Evolutionary conservation across 2,888 invertebrate species (phyloP), one percentile per base, ranked within the genome.

Genomic region (Drosophila rellima): DNA sequence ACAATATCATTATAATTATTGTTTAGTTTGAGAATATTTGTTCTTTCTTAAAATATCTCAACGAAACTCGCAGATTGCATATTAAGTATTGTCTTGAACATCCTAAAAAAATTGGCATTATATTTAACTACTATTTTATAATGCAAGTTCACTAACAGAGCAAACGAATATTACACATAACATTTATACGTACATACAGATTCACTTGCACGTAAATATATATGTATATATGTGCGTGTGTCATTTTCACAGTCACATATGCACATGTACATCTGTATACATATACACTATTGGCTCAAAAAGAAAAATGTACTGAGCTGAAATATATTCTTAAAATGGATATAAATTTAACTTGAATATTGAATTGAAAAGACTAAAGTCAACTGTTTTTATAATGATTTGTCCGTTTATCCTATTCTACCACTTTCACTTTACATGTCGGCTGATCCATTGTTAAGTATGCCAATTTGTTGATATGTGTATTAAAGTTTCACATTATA

Each of bases 141-240:
- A n/a, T n/a, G n/a, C n/a, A n/a, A n/a, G n/a, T n/a, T n/a, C 31
- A 31, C 13, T 35, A 6, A 35, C 1, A 18, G 35, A 20, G n/a
- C 15, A 26, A 29, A 23, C 44, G 7, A 17, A 23, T 11, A 15
- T 35, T 11, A 7, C n/a, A 55, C 15, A 33, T 23, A 23, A 44
- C 44, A 64, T 37, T 15, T 20, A 37, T 8, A 33, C 29, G 33
- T 50, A 31, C 8, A 63, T 17, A 59, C 3, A 11, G 18, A 42
- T 18, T 33, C 3, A 33, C 33, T 1, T 13, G 26, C 33, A 44
- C 1, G 23, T 23, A 18, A 8, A 20, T 42, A 13, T 13, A 42
- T 13, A 13, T 42, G 13, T 13, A 42, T 4, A 44, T 44, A 15
- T 33, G 33, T 4, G 2, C n/a, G 35, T n/a, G 35, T 35, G 11